Evolutionary conservation across 2,797 vertebrate genomes (phyloP), one percentile per base, ranked within the genome.

Genomic region (Chaunax sp.): DNA sequence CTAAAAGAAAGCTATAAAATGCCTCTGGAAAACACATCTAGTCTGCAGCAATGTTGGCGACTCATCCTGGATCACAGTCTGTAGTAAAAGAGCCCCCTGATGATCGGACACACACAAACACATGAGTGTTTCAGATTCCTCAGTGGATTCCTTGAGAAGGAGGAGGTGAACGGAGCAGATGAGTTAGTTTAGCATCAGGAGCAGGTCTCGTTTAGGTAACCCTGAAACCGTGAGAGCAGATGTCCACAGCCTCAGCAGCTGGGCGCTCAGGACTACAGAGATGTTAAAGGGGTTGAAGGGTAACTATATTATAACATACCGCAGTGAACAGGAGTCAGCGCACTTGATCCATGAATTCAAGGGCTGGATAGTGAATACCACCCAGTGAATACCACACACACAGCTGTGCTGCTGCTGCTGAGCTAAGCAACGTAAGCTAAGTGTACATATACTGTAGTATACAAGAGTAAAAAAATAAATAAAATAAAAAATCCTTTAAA

Each of bases 381-480:
- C 93, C 91, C 92, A 93, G 83, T 66, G 75, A 81, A 90, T 90
- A 62, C 90, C 92, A 92, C 91, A 90, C 91, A 90, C 91, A 91
- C 89, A 87, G 83, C 84, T 88, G 82, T 78, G 58, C 77, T 69
- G 80, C 64, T 72, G 64, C 51, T 53, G 62, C 40, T 65, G 70
- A 30, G 28, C 28, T 30, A 30, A 9, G 1, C 9, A 30, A 30
- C 2, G 9, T 30, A 30, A 30, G 3, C 28, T 30, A 30, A 4
- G 28, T 30, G 28, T 30, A 30, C 28, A 30, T 30, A 30, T 30
- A 9, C 28, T 30, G 5, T 30, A 30, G 9, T 30, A 9, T 30
- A 30, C 28, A 30, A 30, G 5, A 30, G 28, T 30, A 2, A 30
- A 30, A 30, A 30, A 9, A 30, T 30, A 30, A 30, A 30, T 30